phyloP scores from a whole-genome alignment of 2,888 invertebrate genomes.

The Morpho deidamia region DNA sequence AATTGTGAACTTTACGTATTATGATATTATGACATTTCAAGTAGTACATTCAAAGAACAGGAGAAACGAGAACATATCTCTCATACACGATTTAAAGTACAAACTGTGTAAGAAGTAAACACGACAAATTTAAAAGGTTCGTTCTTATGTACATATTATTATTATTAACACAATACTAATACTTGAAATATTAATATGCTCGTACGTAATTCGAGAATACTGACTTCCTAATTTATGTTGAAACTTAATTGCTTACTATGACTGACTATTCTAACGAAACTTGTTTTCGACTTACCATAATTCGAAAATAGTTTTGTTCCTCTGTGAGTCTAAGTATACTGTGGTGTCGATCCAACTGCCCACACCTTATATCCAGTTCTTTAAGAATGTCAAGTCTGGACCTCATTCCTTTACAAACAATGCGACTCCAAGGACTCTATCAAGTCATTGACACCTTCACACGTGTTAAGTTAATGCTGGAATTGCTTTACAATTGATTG shows the following conservation, averaged over 20 bases:
- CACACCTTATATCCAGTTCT: conserved; percentile 71
- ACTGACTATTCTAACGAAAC: neutral
- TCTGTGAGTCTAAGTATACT: conserved; percentile 50
- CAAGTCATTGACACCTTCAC: conserved; percentile 51
- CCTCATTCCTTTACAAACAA: conserved; percentile 66
- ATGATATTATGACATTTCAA: no score
- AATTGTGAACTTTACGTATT: no score
- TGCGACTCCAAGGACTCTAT: conserved; percentile 49
- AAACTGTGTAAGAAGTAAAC: no score
- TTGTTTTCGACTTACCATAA: conserved; percentile 50
- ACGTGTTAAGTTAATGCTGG: conserved; percentile 31
- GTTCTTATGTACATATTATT: no score
- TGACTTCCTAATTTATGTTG: no score
- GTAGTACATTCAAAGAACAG: no score
- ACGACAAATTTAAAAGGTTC: no score
- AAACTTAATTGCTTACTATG: neutral
- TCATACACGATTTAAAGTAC: no score
- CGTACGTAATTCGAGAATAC: no score
- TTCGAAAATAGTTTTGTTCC: conserved; percentile 47
- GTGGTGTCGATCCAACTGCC: conserved; percentile 48
- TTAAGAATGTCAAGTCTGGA: conserved; percentile 67
- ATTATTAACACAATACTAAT: no score
- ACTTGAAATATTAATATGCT: no score
- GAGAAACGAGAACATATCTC: no score
- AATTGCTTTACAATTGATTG: conserved; percentile 15